These are phyloP conservation scores for Melipona beecheii DNA, from an alignment of 2,888 invertebrate genomes.

Conservation along the genomic window DNA sequence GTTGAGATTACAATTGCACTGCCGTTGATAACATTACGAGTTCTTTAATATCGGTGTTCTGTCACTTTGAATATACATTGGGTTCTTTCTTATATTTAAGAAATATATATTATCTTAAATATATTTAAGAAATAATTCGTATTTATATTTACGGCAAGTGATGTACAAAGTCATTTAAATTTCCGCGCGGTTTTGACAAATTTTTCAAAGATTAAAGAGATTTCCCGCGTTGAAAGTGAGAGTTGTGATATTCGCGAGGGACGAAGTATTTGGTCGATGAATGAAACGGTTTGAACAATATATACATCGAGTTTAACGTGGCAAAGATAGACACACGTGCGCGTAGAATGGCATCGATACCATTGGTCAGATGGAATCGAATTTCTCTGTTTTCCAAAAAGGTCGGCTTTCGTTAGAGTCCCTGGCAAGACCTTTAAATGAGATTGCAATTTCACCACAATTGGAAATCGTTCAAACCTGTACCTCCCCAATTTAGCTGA, in stretches of 20 bases:
- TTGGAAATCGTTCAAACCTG: neutral
- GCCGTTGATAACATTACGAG: too few relatives aligned
- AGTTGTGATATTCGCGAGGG: neutral
- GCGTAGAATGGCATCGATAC: neutral
- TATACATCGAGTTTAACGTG: neutral
- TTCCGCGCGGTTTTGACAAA: neutral
- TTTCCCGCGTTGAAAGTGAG: neutral
- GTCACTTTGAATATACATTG: too few relatives aligned
- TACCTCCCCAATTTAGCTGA: neutral
- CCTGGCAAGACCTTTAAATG: neutral
- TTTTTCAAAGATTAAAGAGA: neutral
- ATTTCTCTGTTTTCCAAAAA: neutral
- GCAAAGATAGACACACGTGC: too few relatives aligned
- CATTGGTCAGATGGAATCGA: neutral
- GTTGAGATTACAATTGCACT: too few relatives aligned
- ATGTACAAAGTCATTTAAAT: too few relatives aligned
- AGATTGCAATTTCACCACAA: conserved; percentile 1
- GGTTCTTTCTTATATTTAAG: too few relatives aligned
- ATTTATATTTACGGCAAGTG: too few relatives aligned
- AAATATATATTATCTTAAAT: too few relatives aligned
- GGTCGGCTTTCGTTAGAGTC: neutral
- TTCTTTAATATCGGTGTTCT: too few relatives aligned
- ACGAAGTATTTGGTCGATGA: neutral
- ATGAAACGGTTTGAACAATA: neutral
- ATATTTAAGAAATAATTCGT: too few relatives aligned